Percentiles rank a stretch among this genome's conserved stretches.
Conservation (phyloP, 2,797 vertebrate species). For the Synanceia verrucosa region DNA sequence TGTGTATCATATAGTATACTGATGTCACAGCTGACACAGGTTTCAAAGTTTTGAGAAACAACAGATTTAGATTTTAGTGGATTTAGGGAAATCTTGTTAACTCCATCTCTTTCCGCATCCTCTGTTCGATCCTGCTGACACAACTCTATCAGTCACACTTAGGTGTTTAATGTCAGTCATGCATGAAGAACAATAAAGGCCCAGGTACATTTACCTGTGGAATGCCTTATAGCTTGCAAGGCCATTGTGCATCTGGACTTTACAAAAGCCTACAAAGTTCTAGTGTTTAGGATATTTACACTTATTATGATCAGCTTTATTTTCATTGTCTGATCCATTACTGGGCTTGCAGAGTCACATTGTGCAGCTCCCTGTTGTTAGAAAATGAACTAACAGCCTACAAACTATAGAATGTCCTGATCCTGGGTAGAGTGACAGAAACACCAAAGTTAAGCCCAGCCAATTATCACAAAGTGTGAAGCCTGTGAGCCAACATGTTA, state of each 20-base stretch:
- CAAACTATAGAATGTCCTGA: slow-evolving; percentile 5
- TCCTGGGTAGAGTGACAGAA: slow-evolving; percentile 28
- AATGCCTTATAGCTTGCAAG: no score
- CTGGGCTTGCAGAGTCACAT: neutral
- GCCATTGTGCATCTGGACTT: neutral
- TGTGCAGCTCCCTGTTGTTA: neutral
- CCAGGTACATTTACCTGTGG: no score
- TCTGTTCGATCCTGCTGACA: no score
- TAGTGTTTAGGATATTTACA: neutral
- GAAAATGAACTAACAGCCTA: slow-evolving; percentile 6
- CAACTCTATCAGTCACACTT: no score
- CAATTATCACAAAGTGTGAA: slow-evolving; percentile 48
- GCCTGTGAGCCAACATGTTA: slow-evolving; percentile 28
- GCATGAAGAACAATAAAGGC: no score
- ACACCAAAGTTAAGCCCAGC: slow-evolving; percentile 29
- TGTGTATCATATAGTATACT: no score
- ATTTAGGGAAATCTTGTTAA: no score
- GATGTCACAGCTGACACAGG: no score
- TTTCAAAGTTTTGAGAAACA: no score
- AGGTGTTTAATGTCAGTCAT: no score
- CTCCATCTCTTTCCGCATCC: no score
- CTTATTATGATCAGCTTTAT: neutral
- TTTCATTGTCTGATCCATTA: neutral
- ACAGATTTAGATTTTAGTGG: no score
- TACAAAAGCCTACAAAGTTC: neutral